Conservation (phyloP, 2,888 invertebrate species). For the Aphodius granarius region DNA sequence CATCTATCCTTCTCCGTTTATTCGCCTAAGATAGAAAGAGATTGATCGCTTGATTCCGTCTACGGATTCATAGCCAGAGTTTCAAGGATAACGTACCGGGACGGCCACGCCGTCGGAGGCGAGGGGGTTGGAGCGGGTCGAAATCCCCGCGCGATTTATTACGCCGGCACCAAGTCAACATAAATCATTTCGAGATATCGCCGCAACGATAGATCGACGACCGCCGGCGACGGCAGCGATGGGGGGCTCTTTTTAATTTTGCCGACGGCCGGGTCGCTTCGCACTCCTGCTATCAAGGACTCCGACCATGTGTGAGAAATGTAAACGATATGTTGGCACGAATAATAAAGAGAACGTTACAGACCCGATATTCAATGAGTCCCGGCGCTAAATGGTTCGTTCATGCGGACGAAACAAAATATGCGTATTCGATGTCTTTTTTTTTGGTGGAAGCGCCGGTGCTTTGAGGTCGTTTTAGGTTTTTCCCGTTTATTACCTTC, state of each 20-base stretch:
- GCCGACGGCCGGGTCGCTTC: slow-evolving; percentile 26
- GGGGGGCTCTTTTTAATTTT: slow-evolving; percentile 40
- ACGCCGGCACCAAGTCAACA: slow-evolving; percentile 45
- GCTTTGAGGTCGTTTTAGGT: no score
- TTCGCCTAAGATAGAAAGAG: no score
- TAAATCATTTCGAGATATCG: slow-evolving; percentile 52
- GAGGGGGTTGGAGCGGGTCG: no score
- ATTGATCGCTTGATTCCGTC: no score
- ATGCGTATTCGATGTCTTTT: not conserved
- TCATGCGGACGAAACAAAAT: not conserved
- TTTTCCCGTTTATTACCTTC: no score
- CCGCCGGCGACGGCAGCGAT: not conserved
- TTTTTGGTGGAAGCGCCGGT: not conserved
- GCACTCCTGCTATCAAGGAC: slow-evolving; percentile 3
- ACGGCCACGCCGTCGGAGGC: slow-evolving; percentile 37
- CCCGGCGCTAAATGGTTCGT: not conserved
- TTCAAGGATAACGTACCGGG: no score
- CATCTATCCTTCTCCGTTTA: no score
- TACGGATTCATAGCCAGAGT: no score
- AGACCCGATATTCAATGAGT: not conserved
- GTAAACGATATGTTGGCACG: not conserved
- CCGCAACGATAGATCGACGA: slow-evolving; percentile 39
- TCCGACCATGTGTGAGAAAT: not conserved
- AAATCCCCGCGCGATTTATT: slow-evolving; percentile 41
- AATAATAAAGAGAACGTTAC: not conserved